phyloP scores from a whole-genome alignment of 2,113 vertebrate genomes.

The Paramormyrops kingsleyae region DNA sequence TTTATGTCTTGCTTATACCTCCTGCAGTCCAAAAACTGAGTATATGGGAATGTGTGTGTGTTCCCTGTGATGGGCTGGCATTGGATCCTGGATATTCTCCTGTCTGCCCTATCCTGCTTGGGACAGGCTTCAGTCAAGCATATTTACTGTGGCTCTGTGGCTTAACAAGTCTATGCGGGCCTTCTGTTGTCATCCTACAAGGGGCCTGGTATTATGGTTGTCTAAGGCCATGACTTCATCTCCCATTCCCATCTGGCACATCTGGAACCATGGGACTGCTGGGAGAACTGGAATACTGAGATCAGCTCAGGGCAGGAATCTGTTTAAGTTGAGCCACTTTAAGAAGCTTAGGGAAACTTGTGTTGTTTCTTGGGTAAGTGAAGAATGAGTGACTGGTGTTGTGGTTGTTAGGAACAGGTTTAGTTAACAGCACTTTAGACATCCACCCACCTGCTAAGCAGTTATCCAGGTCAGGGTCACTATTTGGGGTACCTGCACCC shows the following conservation, averaged over 20 bases:
- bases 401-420: neutral
- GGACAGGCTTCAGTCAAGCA: neutral
- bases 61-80: neutral
- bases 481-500: neutral
- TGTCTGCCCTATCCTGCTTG: neutral
- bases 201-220: neutral
- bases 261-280: neutral
- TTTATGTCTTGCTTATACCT: neutral
- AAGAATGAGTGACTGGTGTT: neutral
- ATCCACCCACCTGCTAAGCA: neutral
- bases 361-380: neutral
- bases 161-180: neutral
- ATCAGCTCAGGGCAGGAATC: conserved; percentile 1
- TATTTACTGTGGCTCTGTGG: neutral
- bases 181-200: neutral
- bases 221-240: neutral
- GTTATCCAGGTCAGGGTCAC: neutral
- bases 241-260: neutral
- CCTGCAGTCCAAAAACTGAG: neutral
- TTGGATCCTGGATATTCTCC: neutral
- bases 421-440: neutral
- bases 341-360: neutral
- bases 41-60: neutral
- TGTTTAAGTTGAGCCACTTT: neutral
- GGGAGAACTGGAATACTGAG: neutral